Base-by-base conservation (phyloP, 1,140 invertebrate species). In the Spodoptera litura region DNA sequence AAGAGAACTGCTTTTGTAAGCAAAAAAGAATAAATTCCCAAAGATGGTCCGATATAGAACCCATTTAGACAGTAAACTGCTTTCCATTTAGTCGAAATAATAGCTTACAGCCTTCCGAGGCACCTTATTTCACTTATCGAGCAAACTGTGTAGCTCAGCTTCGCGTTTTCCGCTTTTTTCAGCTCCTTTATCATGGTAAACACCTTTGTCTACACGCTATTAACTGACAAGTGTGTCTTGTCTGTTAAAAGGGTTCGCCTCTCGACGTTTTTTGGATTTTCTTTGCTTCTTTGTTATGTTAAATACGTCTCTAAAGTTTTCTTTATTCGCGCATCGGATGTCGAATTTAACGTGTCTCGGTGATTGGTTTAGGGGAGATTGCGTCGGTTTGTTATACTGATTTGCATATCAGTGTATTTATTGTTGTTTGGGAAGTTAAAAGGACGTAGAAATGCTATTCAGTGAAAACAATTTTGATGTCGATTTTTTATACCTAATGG, bases 201-300 rank as follows among this genome's bases (percentile, higher is more conserved):
- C 74, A 77, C 74, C 74, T 77, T 68, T 76, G 59, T 68, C 74
- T 66, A 68, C 62, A 77, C 74, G 49, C 74, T 77, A 66, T 77
- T 77, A 77, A 56, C 74, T 27, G 74, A 68, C 74, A 68, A 66
- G 74, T 58, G 62, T 77, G 62, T 77, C 74, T 77, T 58, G 52
- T 68, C 61, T 56, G 62, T 75, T 68, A 56, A 77, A 75, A 68
- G 61, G 53, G 52, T 77, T 77, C 62, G 62, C 27, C 10, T 66
- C 52, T 77, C 35, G 52, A 44, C 49, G 20, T 77, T 77, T 75
- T 77, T 52, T 27, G 35, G 15, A n/a, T 68, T 66, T 68, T 66
- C 20, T 20, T 44, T 56, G 6, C n/a, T 38, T 44, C 62, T 77
- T 77, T 77, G 74, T 77, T 77, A 77, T 77, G 74, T 77, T 68